Evolutionary conservation across 2,888 invertebrate genomes (phyloP).

Genomic region (Agonopterix arenella): DNA sequence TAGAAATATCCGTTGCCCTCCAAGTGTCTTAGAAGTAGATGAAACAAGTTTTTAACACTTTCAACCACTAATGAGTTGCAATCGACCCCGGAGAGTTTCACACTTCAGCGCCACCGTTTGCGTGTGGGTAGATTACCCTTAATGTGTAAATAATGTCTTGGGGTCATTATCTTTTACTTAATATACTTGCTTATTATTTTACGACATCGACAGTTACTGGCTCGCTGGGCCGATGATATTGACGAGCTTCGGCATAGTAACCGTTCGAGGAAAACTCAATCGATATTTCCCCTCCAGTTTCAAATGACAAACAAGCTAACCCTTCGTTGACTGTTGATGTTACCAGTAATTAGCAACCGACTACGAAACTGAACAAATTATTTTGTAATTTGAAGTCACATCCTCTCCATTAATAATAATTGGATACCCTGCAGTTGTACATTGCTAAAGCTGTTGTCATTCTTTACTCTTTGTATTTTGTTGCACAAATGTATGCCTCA

Average conservation of each 20-base stretch:
- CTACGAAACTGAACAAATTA: constrained; percentile 35
- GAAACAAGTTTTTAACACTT: neutral
- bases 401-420: constrained; percentile 24
- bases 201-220: constrained; percentile 21
- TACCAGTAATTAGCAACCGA: constrained; percentile 17
- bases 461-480: too few species aligned
- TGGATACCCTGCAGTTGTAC: constrained; percentile 17
- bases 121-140: constrained; percentile 38
- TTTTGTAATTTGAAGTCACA: constrained; percentile 54
- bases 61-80: constrained; percentile 23
- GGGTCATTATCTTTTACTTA: constrained; percentile 64
- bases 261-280: constrained; percentile 18
- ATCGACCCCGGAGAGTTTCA: constrained; percentile 36
- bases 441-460: neutral
- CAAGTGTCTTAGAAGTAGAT: neutral
- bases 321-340: constrained; percentile 37
- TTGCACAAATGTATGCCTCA: too few species aligned
- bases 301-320: constrained; percentile 38
- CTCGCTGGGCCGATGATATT: constrained; percentile 7
- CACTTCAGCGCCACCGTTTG: constrained; percentile 39
- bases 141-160: constrained; percentile 65
- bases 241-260: neutral
- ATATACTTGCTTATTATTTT: constrained; percentile 45
- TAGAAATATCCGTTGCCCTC: too few species aligned
- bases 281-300: constrained; percentile 50